Conservation (phyloP, 2,888 invertebrate genomes). For the Drosophila colorata region DNA sequence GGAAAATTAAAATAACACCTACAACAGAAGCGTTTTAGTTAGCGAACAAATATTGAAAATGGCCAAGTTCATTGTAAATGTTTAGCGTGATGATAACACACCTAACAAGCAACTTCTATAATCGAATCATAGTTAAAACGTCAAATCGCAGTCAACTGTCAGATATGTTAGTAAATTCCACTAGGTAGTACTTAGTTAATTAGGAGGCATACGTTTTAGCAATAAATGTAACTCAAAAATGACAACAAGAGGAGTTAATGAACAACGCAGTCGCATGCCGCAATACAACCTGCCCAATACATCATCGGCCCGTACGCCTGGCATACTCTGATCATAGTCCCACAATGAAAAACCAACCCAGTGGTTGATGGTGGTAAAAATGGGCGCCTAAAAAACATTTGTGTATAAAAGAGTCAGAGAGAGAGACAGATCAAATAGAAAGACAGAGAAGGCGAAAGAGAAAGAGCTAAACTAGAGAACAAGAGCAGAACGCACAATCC, state of each 20-base stretch:
- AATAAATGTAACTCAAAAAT: constrained; percentile 43
- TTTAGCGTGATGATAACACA: not conserved
- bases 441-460: constrained; percentile 23
- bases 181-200: constrained; percentile 1
- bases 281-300: constrained; percentile 92
- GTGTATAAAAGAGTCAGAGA: constrained; percentile 48
- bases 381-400: constrained; percentile 87
- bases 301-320: constrained; percentile 92
- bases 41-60: not conserved
- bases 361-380: constrained; percentile 91
- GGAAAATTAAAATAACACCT: too few relatives aligned
- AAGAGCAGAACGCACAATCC: constrained; percentile 6
- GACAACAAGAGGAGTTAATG: constrained; percentile 31
- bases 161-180: not conserved
- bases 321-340: constrained; percentile 94
- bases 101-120: not conserved
- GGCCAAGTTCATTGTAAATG: not conserved
- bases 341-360: constrained; percentile 91
- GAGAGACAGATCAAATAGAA: constrained; percentile 23
- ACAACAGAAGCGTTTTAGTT: not conserved
- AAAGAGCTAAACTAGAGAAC: constrained; percentile 1
- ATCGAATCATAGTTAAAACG: not conserved
- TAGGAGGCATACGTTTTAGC: constrained; percentile 2
- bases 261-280: constrained; percentile 57
- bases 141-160: constrained; percentile 3